Base-by-base conservation (phyloP, 2,797 vertebrate species). In the Nyctalus aviator region DNA sequence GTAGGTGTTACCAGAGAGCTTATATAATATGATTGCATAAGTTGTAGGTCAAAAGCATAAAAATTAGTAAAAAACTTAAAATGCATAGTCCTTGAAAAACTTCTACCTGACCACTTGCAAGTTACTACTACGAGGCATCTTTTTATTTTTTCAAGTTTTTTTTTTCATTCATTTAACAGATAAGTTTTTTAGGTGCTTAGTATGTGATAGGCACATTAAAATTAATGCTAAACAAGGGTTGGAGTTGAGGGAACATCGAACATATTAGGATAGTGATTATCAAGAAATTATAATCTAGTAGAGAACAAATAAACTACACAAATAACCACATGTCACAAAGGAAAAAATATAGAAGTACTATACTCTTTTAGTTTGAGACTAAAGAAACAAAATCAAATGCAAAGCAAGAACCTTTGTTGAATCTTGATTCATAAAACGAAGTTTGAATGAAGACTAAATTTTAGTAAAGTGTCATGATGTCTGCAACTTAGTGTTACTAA, bases 11-110 rank as follows among this genome's bases (percentile, higher is more conserved):
- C 68, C 86, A 59, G 66, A 91, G 96, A 95, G 90, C 94, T 97
- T 97, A 96, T 2, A 10, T 97, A 97, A 97, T 93, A 93, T 95
- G 77, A 44, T 97, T 97, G 85, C 92, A 2, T 97, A 97, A 97
- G 94, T 15, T 96, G 83, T 97, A 97, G 97, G 96, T 97, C 96
- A 96, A 88, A 95, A 93, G 75, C 66, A 95, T 41, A 78, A 91
- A 96, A 93, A 87, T 78, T 1, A 48, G 53, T 18, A 30, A 88
- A 77, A 95, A 71, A 75, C 79, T 69, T 86, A 76, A 76, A 95
- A 94, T 10, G 7, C 55, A 55, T 27, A 89, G 90, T 77, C 84
- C 81, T 93, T 94, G 71, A 93, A 94, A 93, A 86, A 88, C 18
- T 88, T 90, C 32, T 90, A 64, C 44, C 48, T 88, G 44, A 84